These are phyloP conservation scores for Meiosimyza platycephala DNA, from an alignment of 2,888 invertebrate genomes.

Conservation along the genomic window DNA sequence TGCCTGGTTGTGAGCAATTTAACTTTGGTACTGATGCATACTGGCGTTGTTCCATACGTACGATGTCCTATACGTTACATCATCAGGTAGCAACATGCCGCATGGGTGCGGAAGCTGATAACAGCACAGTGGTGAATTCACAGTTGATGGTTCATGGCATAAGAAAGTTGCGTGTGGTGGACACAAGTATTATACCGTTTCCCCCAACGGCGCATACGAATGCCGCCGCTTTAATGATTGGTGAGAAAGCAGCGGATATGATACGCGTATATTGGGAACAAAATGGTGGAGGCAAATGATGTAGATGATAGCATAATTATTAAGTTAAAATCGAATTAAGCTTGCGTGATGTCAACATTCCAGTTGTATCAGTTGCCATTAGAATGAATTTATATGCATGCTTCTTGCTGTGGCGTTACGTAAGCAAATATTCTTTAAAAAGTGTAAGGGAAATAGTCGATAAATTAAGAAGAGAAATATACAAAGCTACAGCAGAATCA, in stretches of 20 bases:
- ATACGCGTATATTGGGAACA: slow-evolving; percentile 70
- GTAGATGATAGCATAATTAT: too few species aligned
- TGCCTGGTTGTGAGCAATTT: slow-evolving; percentile 69
- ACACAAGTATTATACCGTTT: slow-evolving; percentile 74
- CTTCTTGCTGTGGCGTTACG: too few species aligned
- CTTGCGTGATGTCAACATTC: too few species aligned
- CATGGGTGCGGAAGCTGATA: slow-evolving; percentile 75
- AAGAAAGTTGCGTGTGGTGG: slow-evolving; percentile 72
- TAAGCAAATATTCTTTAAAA: too few species aligned
- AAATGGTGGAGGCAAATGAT: too few species aligned
- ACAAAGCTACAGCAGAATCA: too few species aligned
- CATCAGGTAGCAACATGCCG: slow-evolving; percentile 76
- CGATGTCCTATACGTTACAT: slow-evolving; percentile 71
- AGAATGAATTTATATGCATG: too few species aligned
- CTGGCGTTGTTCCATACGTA: slow-evolving; percentile 75
- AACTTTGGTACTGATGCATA: slow-evolving; percentile 73
- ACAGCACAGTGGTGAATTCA: slow-evolving; percentile 73
- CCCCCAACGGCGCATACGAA: slow-evolving; percentile 74
- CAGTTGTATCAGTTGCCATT: too few species aligned
- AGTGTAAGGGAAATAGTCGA: too few species aligned
- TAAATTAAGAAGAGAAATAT: too few species aligned
- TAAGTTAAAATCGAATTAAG: too few species aligned
- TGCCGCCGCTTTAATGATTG: slow-evolving; percentile 76
- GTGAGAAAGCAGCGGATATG: slow-evolving; percentile 75
- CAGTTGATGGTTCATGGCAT: slow-evolving; percentile 73